Evolutionary conservation across 2,888 invertebrate genomes (phyloP).

Genomic region (Ryuthela nishihirai): DNA sequence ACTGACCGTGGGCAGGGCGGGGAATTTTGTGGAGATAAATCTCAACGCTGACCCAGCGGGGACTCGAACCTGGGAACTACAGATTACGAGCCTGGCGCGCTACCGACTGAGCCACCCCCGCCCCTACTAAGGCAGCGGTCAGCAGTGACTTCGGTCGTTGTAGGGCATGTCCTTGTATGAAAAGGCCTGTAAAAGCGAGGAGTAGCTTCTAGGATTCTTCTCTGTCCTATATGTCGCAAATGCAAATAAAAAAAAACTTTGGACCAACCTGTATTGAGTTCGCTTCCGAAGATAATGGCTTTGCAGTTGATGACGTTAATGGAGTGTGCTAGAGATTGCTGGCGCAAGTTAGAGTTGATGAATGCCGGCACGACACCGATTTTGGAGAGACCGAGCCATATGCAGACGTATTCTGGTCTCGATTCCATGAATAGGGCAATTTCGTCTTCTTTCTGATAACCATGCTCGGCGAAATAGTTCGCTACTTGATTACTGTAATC

Average conservation of each 20-base stretch:
- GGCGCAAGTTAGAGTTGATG: constrained; percentile 87
- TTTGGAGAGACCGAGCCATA: constrained; percentile 90
- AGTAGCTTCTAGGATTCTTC: no score
- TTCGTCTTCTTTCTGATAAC: constrained; percentile 79
- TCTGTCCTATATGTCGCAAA: no score
- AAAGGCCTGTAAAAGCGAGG: no score
- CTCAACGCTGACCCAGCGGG: no score
- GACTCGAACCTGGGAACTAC: no score
- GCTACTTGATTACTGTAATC: constrained; percentile 79
- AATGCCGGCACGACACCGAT: constrained; percentile 72
- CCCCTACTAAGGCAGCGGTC: no score
- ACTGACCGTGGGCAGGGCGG: no score
- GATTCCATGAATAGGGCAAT: constrained; percentile 89
- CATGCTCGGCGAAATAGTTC: constrained; percentile 70
- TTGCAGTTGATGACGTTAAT: constrained; percentile 78
- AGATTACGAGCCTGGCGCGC: no score
- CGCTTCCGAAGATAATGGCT: constrained; percentile 63
- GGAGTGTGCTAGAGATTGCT: constrained; percentile 79
- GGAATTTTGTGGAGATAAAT: no score
- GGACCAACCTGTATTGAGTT: background rate
- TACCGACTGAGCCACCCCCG: no score
- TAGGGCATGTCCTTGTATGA: no score
- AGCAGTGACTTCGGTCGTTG: no score
- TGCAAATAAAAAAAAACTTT: background rate
- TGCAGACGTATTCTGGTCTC: constrained; percentile 81